Evolutionary conservation across 2,888 invertebrate genomes (phyloP).

Genomic region (Hirtodrosophila duncani): DNA sequence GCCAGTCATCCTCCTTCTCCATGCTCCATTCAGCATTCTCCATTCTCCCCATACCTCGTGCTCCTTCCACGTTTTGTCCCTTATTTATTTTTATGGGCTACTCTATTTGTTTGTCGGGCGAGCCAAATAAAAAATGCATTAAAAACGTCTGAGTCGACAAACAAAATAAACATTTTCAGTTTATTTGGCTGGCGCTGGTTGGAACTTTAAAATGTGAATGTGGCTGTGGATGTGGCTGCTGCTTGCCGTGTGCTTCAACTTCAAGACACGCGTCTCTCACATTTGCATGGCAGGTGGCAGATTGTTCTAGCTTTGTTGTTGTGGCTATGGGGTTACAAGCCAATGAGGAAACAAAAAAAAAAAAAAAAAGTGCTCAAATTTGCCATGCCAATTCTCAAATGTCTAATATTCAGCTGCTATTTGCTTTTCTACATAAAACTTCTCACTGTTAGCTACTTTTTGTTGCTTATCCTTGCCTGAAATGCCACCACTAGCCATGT

Average conservation of each 20-base stretch:
- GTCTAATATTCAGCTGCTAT: slow-evolving; percentile 68
- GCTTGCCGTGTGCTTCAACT: slow-evolving; percentile 5
- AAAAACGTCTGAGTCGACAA: slow-evolving; percentile 59
- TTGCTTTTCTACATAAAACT: slow-evolving; percentile 53
- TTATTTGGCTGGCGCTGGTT: slow-evolving; percentile 38
- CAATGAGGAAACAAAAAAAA: slow-evolving; percentile 47
- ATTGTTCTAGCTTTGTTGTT: slow-evolving; percentile 3
- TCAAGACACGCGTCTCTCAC: slow-evolving; percentile 41
- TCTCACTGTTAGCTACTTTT: slow-evolving; percentile 28
- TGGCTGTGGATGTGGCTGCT: not conserved
- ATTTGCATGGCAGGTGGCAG: slow-evolving; percentile 53
- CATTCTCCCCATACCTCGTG: not conserved
- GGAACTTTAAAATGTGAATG: slow-evolving; percentile 22
- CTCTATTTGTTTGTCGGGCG: slow-evolving; percentile 64
- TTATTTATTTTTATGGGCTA: slow-evolving; percentile 73
- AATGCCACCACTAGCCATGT: slow-evolving; percentile 28
- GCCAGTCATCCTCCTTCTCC: not conserved
- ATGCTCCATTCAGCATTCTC: not conserved
- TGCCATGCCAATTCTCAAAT: slow-evolving; percentile 69
- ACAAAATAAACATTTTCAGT: slow-evolving; percentile 38
- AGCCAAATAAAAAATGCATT: slow-evolving; percentile 70
- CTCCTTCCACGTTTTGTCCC: slow-evolving; percentile 20
- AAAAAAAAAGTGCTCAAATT: no score
- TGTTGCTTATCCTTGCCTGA: slow-evolving; percentile 40
- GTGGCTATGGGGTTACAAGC: slow-evolving; percentile 34